Evolutionary conservation across 2,888 invertebrate species (phyloP), one percentile per base, ranked within the genome.

Genomic region (Synanthedon andrenaeformis): DNA sequence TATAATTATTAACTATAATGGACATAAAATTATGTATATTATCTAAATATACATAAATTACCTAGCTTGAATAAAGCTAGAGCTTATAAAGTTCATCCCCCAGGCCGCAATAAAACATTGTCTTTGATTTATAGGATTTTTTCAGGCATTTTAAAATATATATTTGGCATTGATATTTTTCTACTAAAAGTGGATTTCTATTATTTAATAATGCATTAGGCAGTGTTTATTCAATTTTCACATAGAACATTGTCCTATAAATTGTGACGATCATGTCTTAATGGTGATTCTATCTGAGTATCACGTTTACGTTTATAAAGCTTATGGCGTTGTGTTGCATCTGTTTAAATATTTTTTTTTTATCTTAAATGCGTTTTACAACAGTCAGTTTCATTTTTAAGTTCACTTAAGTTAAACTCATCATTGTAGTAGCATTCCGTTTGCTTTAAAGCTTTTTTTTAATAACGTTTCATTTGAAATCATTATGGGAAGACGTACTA

Each of bases 301-400:
- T 84, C 79, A 81, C 74, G 69, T 74, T 76, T 74, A 72, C 67
- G 67, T 62, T n/a, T 70, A 76, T 83, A 84, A 84, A 84, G 82
- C 83, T 82, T 82, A 77, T 70, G 74, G 75, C 64, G 56, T 59
- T 52, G 49, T 42, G 51, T 50, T 52, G 51, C 41, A 28, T 49
- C 49, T 49, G 69, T 70, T 73, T 69, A 66, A 75, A 76, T 78
- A 74, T 78, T 76, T 75, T 66, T 74, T 69, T 70, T 74, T 4
- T 5, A 74, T 71, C 67, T 65, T 84, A 86, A 84, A 85, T 84
- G 84, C 85, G 81, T 65, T 62, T 74, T 67, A 72, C 67, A 76
- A 81, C 81, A 80, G 80, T 81, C 79, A 66, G 65, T 71, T 35
- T 10, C 35, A 10, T 35, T 35, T 35, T 35, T 35, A 35, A 6